Evolutionary conservation across 2,888 invertebrate genomes (phyloP), one percentile per base, ranked within the genome.

Genomic region (Pharmacophagus antenor): DNA sequence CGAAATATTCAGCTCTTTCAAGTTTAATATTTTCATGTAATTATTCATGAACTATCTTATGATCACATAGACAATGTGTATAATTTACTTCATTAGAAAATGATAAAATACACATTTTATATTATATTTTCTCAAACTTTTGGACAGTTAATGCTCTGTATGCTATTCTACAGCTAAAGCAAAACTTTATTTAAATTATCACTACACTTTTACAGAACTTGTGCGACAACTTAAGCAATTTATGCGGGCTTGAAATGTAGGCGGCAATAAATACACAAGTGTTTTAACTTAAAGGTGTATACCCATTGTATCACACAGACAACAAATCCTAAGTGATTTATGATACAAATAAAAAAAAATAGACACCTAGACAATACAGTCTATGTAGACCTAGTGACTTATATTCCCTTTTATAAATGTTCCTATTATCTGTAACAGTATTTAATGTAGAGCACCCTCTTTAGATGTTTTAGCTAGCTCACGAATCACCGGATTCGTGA

Each of bases 261-360:
- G 15, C n/a, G 46, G 49, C 49, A 56, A 61, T 61, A 61, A 61
- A 61, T 56, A 56, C 3, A 23, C 51, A 15, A 20, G 23, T 20
- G 10, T 31, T 23, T 52, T 56, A 41, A 51, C 22, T 17, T 61
- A 15, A 61, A 47, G 51, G 7, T 21, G 37, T 17, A 18, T 61
- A 37, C 20, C n/a, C 49, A 55, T 21, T 41, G n/a, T 8, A 20
- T 44, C 12, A 31, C 31, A 31, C 12, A 31, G 31, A 10, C 15
- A 12, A 27, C 10, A 12, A 10, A 31, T 10, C 12, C 31, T 31
- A 10, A 31, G 15, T 10, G 2, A 10, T 31, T 12, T 31, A 3
- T 31, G 31, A 31, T 10, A 31, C 15, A 3, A 31, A 31, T 10
- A 31, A 31, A 12, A 31, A 31, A 31, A 31, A 10, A 10, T 10